Percentiles rank a stretch among this genome's conserved stretches.
Conservation (phyloP, 2,797 vertebrate species). For the Catostomus latipinnis region DNA sequence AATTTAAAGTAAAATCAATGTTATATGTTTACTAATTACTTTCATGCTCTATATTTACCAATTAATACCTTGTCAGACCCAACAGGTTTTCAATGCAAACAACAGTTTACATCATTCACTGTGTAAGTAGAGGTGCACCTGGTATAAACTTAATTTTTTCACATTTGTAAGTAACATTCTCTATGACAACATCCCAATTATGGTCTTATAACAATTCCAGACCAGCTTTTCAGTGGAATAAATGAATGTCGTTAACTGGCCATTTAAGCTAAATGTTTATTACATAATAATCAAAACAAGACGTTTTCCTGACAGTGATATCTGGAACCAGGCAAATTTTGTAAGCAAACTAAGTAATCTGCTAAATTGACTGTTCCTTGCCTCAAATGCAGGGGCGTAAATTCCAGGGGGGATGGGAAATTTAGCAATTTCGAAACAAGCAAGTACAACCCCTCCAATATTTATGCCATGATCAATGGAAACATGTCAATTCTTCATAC, state of each 20-base stretch:
- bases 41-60: not conserved
- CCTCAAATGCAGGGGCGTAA: too few species aligned
- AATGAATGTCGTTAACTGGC: constrained; percentile 9
- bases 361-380: not conserved
- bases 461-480: too few species aligned
- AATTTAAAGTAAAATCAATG: not conserved
- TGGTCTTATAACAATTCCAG: constrained; percentile 50
- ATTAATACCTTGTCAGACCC: constrained; percentile 26
- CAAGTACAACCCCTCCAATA: too few species aligned
- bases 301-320: not conserved
- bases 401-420: too few species aligned
- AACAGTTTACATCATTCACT: constrained; percentile 73
- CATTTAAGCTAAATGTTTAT: constrained; percentile 10
- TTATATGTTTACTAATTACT: not conserved
- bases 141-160: constrained; percentile 53
- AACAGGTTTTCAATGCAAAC: constrained; percentile 58
- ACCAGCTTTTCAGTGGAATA: not conserved
- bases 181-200: constrained; percentile 61
- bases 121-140: constrained; percentile 56
- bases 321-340: constrained; percentile 5
- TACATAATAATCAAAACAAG: constrained; percentile 2
- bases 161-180: constrained; percentile 71
- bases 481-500: too few species aligned
- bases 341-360: constrained; percentile 5
- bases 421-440: too few species aligned